Evolutionary conservation across 2,888 invertebrate genomes (phyloP), one percentile per base, ranked within the genome.

Genomic region (Lordiphosa fenestrarum): DNA sequence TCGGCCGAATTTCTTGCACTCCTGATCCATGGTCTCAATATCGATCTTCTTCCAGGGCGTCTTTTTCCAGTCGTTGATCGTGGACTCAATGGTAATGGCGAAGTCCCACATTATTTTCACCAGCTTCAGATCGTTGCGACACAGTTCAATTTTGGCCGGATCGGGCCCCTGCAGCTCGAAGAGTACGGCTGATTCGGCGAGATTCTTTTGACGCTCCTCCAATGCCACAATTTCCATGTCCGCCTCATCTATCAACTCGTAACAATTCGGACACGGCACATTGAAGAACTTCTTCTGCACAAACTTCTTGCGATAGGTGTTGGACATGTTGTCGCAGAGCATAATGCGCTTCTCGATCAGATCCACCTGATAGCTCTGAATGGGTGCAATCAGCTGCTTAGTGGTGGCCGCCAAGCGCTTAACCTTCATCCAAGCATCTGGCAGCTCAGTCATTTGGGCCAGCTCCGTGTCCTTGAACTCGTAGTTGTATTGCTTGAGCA

Each of bases 31-130:
- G 52, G 93, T 93, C 83, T 98, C 98, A 2, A 97, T 95, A 82
- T 98, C 97, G 60, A 98, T 96, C 86, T 95, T 95, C 85, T 95
- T 95, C 98, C 98, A 98, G 0, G 94, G 93, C 0, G 97, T 98
- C 59, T 93, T 95, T 89, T 97, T 97, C 98, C 98, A 98, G 87
- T 95, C 95, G 50, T 95, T 94, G 55, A 98, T 94, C 55, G 94
- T 95, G 1, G 95, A 94, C 83, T 93, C 92, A 19, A 97, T 95
- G 35, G 97, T 93, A 68, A 92, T 91, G 39, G 95, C 93, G 87
- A 96, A 97, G 89, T 98, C 98, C 98, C 98, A 98, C 23, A 98
- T 91, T 85, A 93, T 92, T 90, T 96, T 96, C 10, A 93, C 82
- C 75, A 94, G 90, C 73, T 92, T 94, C 15, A 98, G 87, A 88